Conservation (phyloP, 37 sponge, comb jelly and placozoan species). For the Aplysina aerophoba region DNA sequence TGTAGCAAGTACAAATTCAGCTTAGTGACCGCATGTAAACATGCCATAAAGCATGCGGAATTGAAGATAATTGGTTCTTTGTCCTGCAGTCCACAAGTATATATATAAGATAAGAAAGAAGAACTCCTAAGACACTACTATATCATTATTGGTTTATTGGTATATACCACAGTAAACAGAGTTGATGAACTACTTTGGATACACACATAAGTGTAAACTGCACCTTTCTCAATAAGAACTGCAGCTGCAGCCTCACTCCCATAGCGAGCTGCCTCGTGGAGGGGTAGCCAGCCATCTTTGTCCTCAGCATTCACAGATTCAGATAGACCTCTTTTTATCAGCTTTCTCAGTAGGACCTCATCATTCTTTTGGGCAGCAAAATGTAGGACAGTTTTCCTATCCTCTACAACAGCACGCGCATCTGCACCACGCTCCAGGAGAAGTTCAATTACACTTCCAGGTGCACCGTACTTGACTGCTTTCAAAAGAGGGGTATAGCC, state of each 20-base stretch:
- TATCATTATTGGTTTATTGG: no score
- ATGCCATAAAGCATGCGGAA: no score
- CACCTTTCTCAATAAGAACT: neutral
- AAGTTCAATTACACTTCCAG: neutral
- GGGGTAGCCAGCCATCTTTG: constrained; percentile 33
- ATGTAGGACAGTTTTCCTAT: constrained; percentile 17
- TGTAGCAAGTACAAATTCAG: no score
- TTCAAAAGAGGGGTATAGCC: constrained; percentile 7
- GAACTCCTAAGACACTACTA: no score
- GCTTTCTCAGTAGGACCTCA: neutral
- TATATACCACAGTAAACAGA: no score
- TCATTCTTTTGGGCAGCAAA: constrained; percentile 6
- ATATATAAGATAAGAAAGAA: no score
- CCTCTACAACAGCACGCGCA: neutral
- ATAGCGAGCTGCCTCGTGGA: constrained; percentile 15
- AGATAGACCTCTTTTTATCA: constrained; percentile 2
- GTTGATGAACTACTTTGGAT: no score
- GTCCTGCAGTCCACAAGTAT: no score
- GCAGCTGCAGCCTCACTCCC: neutral
- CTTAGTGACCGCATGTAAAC: no score
- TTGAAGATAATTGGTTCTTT: no score
- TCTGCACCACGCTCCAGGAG: constrained; percentile 11
- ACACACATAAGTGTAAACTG: no score
- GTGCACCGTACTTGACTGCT: neutral
- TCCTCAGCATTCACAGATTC: neutral